Base-by-base conservation (phyloP, 2,888 invertebrate species). In the Pocota personata region DNA sequence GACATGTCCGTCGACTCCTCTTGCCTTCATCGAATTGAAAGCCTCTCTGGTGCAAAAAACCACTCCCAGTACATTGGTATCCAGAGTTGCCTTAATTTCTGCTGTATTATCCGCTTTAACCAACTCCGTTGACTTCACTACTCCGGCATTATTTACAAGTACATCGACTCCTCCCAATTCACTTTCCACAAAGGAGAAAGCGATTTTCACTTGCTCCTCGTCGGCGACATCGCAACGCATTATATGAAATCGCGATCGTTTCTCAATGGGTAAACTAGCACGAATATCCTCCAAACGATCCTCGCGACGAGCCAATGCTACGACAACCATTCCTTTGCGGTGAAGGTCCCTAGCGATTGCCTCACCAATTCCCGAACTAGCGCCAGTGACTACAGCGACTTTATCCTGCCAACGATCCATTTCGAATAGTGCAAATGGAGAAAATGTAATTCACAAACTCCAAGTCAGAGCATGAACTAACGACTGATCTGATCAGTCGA, bases 81-180 rank as follows among this genome's bases (percentile, higher is more conserved):
- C 93, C 2, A 94, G 87, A 0, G 92, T 87, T 16, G 91, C 89
- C 1, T 88, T 88, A 35, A 92, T 75, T 46, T 89, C 89, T 0
- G 88, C 82, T 0, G 89, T 62, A 78, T 91, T 91, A 27, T 88
- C 88, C 8, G 60, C 50, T 2, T 24, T 64, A 1, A 82, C 48
- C 0, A 90, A 62, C 2, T 58, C 27, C 0, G 80, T 77, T 0
- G 50, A 0, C 0, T 87, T 88, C 0, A 77, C 2, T 0, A 91
- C 87, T 2, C 91, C 91, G 0, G 95, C 95, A 89, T 94, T 94
- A 88, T 95, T 95, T 0, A 95, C 89, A 58, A 95, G 91, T 0
- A 95, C 93, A 90, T 94, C 94, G 8, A 94, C 91, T 0, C 94
- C 94, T 0, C 94, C 95, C 0, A 94, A 88, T 0, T 93, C 90